A percentile compares a stretch with the other conserved stretches of the same genome.
Evolutionary conservation across 2,888 invertebrate species (phyloP).

Genomic region (Ischnura elegans): DNA sequence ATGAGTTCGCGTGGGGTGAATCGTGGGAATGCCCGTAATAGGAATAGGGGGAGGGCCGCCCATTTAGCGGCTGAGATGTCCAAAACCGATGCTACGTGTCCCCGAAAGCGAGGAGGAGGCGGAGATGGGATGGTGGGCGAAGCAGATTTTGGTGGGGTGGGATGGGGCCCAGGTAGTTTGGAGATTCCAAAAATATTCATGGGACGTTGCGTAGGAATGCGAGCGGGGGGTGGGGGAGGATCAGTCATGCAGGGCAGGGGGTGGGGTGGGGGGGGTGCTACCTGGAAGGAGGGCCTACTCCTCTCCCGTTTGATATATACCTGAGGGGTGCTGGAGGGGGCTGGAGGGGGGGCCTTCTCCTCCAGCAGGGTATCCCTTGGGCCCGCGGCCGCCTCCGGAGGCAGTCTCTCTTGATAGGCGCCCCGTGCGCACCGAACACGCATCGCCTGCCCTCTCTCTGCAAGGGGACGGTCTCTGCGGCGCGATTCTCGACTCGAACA

Average conservation of each 20-base stretch:
- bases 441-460: slow-evolving; percentile 23
- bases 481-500: not conserved
- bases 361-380: slow-evolving; percentile 72
- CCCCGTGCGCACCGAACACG: slow-evolving; percentile 69
- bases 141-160: not conserved
- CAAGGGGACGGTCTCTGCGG: not conserved
- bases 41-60: not conserved
- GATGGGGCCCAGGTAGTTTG: slow-evolving; percentile 56
- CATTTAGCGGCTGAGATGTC: not conserved
- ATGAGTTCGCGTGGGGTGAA: not conserved
- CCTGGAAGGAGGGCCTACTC: not conserved
- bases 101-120: not conserved
- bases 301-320: slow-evolving; percentile 70
- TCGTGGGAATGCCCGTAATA: not conserved
- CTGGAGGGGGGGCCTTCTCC: slow-evolving; percentile 69
- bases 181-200: slow-evolving; percentile 61
- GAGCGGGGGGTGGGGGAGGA: slow-evolving; percentile 43
- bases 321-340: slow-evolving; percentile 73
- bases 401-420: slow-evolving; percentile 71
- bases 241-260: slow-evolving; percentile 61
- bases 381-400: slow-evolving; percentile 74
- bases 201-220: slow-evolving; percentile 57
- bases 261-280: not conserved
- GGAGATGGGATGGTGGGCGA: not conserved
- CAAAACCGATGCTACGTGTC: not conserved